Percentiles rank a stretch among this genome's conserved stretches.
Evolutionary conservation across 2,113 vertebrate species (phyloP).

Genomic region (Empidonax alnorum): DNA sequence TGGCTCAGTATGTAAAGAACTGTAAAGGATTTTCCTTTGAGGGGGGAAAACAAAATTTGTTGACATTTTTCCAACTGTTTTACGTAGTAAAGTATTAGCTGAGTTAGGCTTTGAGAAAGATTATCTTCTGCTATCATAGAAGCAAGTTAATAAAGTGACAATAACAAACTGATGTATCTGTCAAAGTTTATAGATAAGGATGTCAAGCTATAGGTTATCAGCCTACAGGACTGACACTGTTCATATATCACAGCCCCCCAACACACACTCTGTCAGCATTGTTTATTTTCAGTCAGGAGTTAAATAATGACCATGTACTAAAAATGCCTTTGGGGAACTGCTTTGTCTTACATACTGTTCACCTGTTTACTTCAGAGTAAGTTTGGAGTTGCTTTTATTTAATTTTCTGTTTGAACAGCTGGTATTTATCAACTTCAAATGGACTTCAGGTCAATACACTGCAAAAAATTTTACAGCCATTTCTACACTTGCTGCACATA

Average conservation of each 20-base stretch:
- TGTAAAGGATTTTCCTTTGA: constrained; percentile 28
- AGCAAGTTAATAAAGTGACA: constrained; percentile 73
- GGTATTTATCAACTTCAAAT: constrained; percentile 71
- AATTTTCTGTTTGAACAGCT: constrained; percentile 63
- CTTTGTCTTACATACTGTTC: constrained; percentile 70
- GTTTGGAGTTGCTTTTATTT: constrained; percentile 68
- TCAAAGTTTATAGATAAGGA: constrained; percentile 75
- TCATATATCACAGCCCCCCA: constrained; percentile 71
- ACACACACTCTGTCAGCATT: constrained; percentile 66
- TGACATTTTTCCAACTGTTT: constrained; percentile 54
- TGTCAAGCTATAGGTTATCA: constrained; percentile 75
- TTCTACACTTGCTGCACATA: constrained; percentile 23
- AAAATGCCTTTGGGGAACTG: constrained; percentile 70
- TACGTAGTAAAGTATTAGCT: constrained; percentile 57
- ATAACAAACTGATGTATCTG: constrained; percentile 74
- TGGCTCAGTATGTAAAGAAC: constrained; percentile 7
- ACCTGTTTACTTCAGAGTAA: constrained; percentile 72
- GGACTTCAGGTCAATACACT: constrained; percentile 24
- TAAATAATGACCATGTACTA: constrained; percentile 76
- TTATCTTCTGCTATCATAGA: constrained; percentile 68
- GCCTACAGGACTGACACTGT: constrained; percentile 61
- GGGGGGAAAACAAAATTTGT: background rate
- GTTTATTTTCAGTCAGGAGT: constrained; percentile 74
- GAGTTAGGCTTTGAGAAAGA: constrained; percentile 42
- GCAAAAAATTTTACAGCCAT: constrained; percentile 7